Evolutionary conservation across 1,140 invertebrate genomes (phyloP), one percentile per base, ranked within the genome.

Genomic region (Babylonia areolata): DNA sequence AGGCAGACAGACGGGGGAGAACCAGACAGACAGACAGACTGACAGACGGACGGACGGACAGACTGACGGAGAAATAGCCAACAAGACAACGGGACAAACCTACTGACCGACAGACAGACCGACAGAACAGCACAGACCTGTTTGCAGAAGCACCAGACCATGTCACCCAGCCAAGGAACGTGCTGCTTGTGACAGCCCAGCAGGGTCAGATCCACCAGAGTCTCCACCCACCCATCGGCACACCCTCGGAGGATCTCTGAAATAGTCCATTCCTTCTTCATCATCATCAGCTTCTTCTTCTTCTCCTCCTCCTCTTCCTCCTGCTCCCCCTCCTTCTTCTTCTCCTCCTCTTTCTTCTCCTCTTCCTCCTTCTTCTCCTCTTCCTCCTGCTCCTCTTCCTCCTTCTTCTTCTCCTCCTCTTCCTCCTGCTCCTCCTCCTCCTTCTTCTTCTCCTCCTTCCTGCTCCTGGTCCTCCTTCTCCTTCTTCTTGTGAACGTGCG

Each of bases 231-330:
- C 83, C 89, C 86, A 71, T 90, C 89, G 3, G 88, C 87, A 73
- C 89, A 90, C 17, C 89, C 89, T 15, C 89, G 77, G 82, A 84
- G 83, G 28, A 89, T 89, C 42, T 88, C 89, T 90, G 85, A 17
- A 46, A 51, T 12, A 51, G 46, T 51, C n/a, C 46, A 51, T 51
- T 51, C 17, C 17, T 17, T 51, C 17, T 51, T 1, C 46, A 51
- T n/a, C 46, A 46, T 5, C 46, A 15, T 81, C 46, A 17, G 40
- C 12, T 54, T 51, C n/a, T n/a, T 81, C 12, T 46, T 81, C 31
- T 33, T 46, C 46, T 51, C 40, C 46, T 12, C 46, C 31, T 20
- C 20, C 12, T 81, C n/a, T 23, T 0, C 51, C 40, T 54, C 5
- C 51, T 39, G 46, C 37, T 81, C 80, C 40, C 5, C 40, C 80